These are phyloP conservation scores for Monomorium pharaonis DNA, from an alignment of 1,140 invertebrate species.

Conservation along the genomic window DNA sequence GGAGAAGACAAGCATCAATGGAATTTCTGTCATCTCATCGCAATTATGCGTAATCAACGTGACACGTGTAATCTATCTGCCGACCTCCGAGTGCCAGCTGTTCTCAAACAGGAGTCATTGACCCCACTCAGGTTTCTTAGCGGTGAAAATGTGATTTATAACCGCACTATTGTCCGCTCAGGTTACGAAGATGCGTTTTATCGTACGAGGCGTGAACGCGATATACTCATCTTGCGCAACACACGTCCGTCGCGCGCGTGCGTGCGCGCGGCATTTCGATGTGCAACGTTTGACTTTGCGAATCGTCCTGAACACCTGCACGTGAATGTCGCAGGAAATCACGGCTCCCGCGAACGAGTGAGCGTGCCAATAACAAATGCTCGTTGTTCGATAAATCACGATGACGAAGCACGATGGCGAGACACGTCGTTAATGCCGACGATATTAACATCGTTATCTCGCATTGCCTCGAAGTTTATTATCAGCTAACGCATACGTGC, in stretches of 20 bases:
- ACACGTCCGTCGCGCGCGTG: constrained; percentile 4
- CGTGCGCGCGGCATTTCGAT: not conserved
- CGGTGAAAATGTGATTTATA: constrained; percentile 26
- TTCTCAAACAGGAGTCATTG: not conserved
- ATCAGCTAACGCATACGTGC: not conserved
- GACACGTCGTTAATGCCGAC: not conserved
- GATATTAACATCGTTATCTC: constrained; percentile 21
- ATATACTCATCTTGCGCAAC: not conserved
- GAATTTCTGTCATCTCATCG: not conserved
- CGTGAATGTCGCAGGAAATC: constrained; percentile 47
- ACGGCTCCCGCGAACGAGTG: not conserved
- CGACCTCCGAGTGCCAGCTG: constrained; percentile 3
- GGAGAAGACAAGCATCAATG: not conserved
- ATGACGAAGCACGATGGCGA: not conserved
- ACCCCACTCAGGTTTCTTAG: not conserved
- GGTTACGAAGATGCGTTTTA: constrained; percentile 4
- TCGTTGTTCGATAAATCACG: not conserved
- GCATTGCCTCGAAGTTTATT: constrained; percentile 2
- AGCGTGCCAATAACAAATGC: constrained; percentile 50
- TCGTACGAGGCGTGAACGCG: not conserved
- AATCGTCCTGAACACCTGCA: constrained; percentile 46
- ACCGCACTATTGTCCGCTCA: not conserved
- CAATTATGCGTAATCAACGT: not conserved
- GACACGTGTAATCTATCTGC: not conserved
- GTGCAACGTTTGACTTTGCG: not conserved